Percentiles rank a stretch among this genome's conserved stretches.
Evolutionary conservation across 2,888 invertebrate genomes (phyloP).

Genomic region (Nomada goodeniana): DNA sequence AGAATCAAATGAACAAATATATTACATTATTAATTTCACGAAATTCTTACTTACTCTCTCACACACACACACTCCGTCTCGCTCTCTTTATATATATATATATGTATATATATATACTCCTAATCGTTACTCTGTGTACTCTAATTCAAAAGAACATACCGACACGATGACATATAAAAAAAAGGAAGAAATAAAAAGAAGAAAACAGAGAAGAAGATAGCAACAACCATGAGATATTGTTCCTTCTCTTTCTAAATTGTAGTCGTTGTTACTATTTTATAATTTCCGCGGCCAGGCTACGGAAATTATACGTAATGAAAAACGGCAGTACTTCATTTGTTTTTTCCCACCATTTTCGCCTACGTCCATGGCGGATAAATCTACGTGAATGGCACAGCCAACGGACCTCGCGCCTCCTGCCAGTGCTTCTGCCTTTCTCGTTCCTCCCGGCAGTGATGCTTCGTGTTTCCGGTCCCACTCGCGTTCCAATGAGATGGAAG

Average conservation of each 20-base stretch:
- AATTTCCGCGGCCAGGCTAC: constrained; percentile 36
- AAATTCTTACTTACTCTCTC: constrained; percentile 42
- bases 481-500: constrained; percentile 50
- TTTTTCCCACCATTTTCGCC: constrained; percentile 53
- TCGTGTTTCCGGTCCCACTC: constrained; percentile 55
- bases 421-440: constrained; percentile 50
- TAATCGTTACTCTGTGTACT: constrained; percentile 50
- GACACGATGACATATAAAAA: constrained; percentile 47
- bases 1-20: constrained; percentile 61
- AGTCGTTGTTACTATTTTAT: constrained; percentile 22
- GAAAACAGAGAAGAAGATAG: constrained; percentile 44
- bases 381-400: constrained; percentile 83
- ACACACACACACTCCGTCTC: background rate
- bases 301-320: constrained; percentile 21
- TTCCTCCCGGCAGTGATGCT: constrained; percentile 44
- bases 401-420: constrained; percentile 77
- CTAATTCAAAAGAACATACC: constrained; percentile 55
- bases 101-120: constrained; percentile 3
- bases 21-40: constrained; percentile 70
- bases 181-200: constrained; percentile 22
- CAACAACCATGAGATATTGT: constrained; percentile 39
- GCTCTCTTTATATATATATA: background rate
- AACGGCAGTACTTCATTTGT: constrained; percentile 35
- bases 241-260: constrained; percentile 19
- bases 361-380: constrained; percentile 71